Evolutionary conservation across 2,797 vertebrate species (phyloP).

Genomic region (Semotilus atromaculatus): DNA sequence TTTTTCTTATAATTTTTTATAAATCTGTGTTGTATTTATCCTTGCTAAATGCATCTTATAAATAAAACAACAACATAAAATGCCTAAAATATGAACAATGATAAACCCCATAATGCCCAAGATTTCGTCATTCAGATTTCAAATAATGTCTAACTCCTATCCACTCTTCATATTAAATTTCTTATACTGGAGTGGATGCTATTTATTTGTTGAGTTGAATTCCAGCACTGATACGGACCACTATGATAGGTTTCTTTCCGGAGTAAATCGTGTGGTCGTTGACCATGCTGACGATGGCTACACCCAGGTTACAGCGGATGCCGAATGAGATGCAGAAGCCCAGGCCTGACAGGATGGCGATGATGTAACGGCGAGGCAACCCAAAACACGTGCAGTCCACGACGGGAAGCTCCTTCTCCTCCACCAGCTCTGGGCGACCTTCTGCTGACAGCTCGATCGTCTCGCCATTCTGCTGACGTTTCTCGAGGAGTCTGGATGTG

Average conservation of each 20-base stretch:
- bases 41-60: not conserved
- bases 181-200: not conserved
- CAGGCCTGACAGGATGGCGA: constrained; percentile 90
- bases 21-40: not conserved
- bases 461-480: constrained; percentile 86
- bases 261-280: constrained; percentile 89
- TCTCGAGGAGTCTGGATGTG: constrained; percentile 83
- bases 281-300: constrained; percentile 96
- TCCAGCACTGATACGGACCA: constrained; percentile 79
- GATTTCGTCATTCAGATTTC: not conserved
- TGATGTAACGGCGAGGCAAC: constrained; percentile 91
- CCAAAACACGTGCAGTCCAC: constrained; percentile 93
- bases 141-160: not conserved
- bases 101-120: not conserved
- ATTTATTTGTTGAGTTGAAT: not conserved
- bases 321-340: constrained; percentile 98
- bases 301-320: constrained; percentile 93
- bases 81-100: not conserved
- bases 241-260: constrained; percentile 85
- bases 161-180: not conserved
- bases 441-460: constrained; percentile 88
- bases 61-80: not conserved
- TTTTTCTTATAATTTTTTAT: not conserved
- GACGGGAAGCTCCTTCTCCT: constrained; percentile 82
- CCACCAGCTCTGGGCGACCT: constrained; percentile 84